These are phyloP conservation scores for Villa cingulata DNA, from an alignment of 2,888 invertebrate species.

Conservation along the genomic window DNA sequence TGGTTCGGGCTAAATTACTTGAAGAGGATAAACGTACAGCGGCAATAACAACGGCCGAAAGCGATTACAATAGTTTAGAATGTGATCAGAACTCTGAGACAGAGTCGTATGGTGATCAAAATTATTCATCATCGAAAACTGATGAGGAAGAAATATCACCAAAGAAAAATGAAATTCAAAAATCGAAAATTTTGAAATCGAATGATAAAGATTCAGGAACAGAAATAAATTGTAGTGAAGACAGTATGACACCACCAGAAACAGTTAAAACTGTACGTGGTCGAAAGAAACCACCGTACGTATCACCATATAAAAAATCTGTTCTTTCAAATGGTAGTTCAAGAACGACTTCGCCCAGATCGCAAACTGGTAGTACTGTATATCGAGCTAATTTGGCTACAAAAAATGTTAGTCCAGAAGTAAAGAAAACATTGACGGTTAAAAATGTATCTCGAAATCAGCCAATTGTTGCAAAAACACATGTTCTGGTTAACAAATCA, in stretches of 20 bases:
- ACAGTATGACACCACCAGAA: slow-evolving; percentile 24
- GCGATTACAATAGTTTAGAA: slow-evolving; percentile 38
- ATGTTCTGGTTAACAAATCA: slow-evolving; percentile 13
- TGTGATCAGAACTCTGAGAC: slow-evolving; percentile 45
- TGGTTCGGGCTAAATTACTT: slow-evolving; percentile 4
- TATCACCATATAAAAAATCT: slow-evolving; percentile 43
- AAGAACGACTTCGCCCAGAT: slow-evolving; percentile 27
- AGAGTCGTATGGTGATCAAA: slow-evolving; percentile 36
- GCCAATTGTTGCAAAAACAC: slow-evolving; percentile 12
- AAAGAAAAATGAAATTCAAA: slow-evolving; percentile 18
- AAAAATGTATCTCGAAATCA: slow-evolving; percentile 13
- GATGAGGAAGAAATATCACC: slow-evolving; percentile 28
- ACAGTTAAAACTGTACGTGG: slow-evolving; percentile 28
- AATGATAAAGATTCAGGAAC: slow-evolving; percentile 36
- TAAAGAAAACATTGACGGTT: slow-evolving; percentile 15
- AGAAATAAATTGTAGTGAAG: slow-evolving; percentile 39
- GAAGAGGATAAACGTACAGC: slow-evolving; percentile 21
- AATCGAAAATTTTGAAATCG: slow-evolving; percentile 49
- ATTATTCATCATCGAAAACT: slow-evolving; percentile 24
- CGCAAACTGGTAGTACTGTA: slow-evolving; percentile 11
- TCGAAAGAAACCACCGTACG: slow-evolving; percentile 50
- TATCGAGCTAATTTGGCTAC: slow-evolving; percentile 29
- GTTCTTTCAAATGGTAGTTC: slow-evolving; percentile 30
- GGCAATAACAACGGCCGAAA: slow-evolving; percentile 24
- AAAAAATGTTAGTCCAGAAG: slow-evolving; percentile 23